Evolutionary conservation across 2,888 invertebrate species (phyloP).

Genomic region (Exocentrus adspersus): DNA sequence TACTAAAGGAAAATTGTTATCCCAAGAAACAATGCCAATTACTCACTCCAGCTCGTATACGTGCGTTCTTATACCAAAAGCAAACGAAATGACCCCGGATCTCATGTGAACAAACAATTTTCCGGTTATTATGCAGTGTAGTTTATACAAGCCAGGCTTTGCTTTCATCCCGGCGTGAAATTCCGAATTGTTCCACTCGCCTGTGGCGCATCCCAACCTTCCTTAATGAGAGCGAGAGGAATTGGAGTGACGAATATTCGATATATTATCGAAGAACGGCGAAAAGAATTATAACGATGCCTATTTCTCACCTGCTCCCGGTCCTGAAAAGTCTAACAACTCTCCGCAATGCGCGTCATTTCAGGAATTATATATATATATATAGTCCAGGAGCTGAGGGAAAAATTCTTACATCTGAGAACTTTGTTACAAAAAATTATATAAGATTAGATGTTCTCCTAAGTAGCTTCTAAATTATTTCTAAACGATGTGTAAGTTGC

Average conservation of each 20-base stretch:
- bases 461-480: too few species aligned
- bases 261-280: conserved; percentile 5
- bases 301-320: conserved; percentile 15
- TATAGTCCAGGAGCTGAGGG: too few species aligned
- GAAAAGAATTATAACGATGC: conserved; percentile 10
- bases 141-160: not conserved
- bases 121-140: conserved; percentile 1
- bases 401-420: too few species aligned
- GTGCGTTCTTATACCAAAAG: not conserved
- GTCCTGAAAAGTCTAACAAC: not conserved
- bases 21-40: too few species aligned
- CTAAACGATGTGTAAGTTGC: too few species aligned
- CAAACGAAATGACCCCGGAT: not conserved
- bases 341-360: conserved; percentile 9
- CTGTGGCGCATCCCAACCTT: not conserved
- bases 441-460: too few species aligned
- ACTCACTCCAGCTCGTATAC: not conserved
- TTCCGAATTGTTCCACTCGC: not conserved
- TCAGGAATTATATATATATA: too few species aligned
- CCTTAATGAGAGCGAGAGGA: conserved; percentile 4
- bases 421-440: too few species aligned
- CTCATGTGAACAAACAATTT: not conserved
- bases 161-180: not conserved
- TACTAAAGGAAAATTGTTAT: too few species aligned
- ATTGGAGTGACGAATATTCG: conserved; percentile 4